These are phyloP conservation scores for Carapus acus DNA, from an alignment of 2,797 vertebrate species.

Conservation along the genomic window DNA sequence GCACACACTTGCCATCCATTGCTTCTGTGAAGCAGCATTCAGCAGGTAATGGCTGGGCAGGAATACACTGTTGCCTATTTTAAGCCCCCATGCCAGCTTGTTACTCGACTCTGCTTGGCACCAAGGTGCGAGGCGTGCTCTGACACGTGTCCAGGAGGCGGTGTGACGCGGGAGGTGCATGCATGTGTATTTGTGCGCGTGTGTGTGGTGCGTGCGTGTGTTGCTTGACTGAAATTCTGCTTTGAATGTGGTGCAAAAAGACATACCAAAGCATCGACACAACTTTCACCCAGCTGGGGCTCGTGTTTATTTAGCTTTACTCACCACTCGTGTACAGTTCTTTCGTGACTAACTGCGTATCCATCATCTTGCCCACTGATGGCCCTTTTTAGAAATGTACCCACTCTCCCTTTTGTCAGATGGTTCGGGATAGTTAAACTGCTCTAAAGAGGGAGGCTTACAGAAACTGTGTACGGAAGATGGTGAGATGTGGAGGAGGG, in stretches of 20 bases:
- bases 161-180: constrained; percentile 37
- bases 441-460: constrained; percentile 23
- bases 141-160: constrained; percentile 55
- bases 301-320: constrained; percentile 16
- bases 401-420: constrained; percentile 18
- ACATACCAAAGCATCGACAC: background rate
- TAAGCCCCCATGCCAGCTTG: constrained; percentile 44
- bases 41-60: constrained; percentile 48
- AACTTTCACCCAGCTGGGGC: constrained; percentile 5
- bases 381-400: constrained; percentile 9
- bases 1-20: constrained; percentile 2
- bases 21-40: constrained; percentile 25
- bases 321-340: constrained; percentile 6
- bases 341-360: constrained; percentile 21
- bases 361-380: constrained; percentile 25
- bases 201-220: background rate
- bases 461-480: constrained; percentile 40
- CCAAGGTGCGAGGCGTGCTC: constrained; percentile 54
- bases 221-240: constrained; percentile 28
- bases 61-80: constrained; percentile 49
- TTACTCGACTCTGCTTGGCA: constrained; percentile 38
- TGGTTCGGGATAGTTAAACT: constrained; percentile 26
- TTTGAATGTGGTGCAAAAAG: constrained; percentile 17
- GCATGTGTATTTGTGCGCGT: background rate
- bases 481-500: constrained; percentile 20